A percentile compares a stretch with the other conserved stretches of the same genome.
Conservation (phyloP, 2,797 vertebrate genomes). For the Arnoldichthys spilopterus region DNA sequence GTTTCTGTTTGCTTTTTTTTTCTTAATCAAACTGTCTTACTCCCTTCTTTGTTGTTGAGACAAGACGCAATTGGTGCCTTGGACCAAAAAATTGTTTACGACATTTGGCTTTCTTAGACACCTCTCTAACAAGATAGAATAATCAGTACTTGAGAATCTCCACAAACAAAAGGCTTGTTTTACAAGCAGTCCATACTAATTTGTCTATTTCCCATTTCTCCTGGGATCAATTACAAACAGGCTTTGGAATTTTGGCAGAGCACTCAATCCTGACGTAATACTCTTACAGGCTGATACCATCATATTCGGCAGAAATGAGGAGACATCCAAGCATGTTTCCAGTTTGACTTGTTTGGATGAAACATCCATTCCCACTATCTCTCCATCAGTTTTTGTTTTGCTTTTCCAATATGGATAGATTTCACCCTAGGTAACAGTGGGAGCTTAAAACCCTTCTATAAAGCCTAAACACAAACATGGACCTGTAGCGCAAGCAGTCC, state of each 20-base stretch:
- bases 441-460: slow-evolving; percentile 65
- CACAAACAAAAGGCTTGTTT: slow-evolving; percentile 10
- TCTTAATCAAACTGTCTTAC: not conserved
- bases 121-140: slow-evolving; percentile 14
- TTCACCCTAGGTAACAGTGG: slow-evolving; percentile 72
- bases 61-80: not conserved
- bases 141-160: slow-evolving; percentile 16
- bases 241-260: slow-evolving; percentile 60
- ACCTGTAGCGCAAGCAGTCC: slow-evolving; percentile 64
- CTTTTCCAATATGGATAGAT: slow-evolving; percentile 69
- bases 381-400: slow-evolving; percentile 72
- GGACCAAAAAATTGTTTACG: not conserved
- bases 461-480: slow-evolving; percentile 67
- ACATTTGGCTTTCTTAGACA: not conserved
- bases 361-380: slow-evolving; percentile 69
- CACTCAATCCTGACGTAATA: slow-evolving; percentile 43
- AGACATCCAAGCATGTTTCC: slow-evolving; percentile 69
- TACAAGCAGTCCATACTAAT: slow-evolving; percentile 17
- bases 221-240: slow-evolving; percentile 46
- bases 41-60: not conserved
- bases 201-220: slow-evolving; percentile 47
- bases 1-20: not conserved
- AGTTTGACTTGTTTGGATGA: slow-evolving; percentile 74
- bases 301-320: slow-evolving; percentile 60
- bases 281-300: slow-evolving; percentile 66